phyloP scores from a whole-genome alignment of 2,113 vertebrate genomes.

The Petroica traversi region DNA sequence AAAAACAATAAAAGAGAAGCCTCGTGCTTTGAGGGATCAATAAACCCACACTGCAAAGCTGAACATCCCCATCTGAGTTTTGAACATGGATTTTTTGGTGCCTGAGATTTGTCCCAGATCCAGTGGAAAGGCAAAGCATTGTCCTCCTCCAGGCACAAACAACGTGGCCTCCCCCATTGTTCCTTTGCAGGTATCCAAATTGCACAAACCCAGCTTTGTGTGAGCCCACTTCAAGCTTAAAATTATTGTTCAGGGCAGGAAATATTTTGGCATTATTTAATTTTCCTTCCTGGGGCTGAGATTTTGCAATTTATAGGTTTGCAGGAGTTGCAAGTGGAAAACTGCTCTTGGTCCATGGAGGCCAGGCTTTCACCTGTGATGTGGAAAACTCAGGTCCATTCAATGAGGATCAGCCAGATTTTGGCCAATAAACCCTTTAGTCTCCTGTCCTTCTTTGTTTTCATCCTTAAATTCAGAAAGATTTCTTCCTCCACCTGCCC shows the following conservation, averaged over 20 bases:
- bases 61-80: background rate
- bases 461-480: background rate
- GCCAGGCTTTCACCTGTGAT: background rate
- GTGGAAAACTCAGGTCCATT: background rate
- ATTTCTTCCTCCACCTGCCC: background rate
- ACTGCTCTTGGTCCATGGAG: background rate
- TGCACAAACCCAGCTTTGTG: background rate
- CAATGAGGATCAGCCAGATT: background rate
- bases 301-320: background rate
- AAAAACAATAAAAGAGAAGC: background rate
- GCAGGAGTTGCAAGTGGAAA: background rate
- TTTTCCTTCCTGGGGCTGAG: background rate
- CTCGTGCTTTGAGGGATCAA: background rate
- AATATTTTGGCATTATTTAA: background rate
- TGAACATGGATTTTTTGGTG: accelerated
- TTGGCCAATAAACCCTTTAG: background rate
- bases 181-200: background rate
- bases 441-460: background rate
- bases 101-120: background rate
- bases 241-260: background rate
- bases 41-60: background rate
- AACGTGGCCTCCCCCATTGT: background rate
- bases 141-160: background rate
- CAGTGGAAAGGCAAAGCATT: background rate
- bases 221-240: background rate